A percentile compares a stretch with the other conserved stretches of the same genome.
These are phyloP conservation scores for Syritta pipiens DNA, from an alignment of 2,888 invertebrate species.

Conservation along the genomic window DNA sequence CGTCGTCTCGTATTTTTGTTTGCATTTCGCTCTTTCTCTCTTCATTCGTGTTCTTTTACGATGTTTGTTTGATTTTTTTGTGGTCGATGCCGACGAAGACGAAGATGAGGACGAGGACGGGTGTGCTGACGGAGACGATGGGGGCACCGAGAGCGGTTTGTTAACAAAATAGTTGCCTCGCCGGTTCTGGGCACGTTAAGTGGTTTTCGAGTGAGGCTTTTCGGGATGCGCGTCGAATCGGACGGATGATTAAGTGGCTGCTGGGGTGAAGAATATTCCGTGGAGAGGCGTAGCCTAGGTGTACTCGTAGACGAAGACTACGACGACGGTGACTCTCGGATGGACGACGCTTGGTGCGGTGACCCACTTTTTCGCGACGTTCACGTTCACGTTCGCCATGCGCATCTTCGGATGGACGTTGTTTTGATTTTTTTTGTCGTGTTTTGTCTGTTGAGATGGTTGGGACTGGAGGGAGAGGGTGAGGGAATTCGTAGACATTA, in stretches of 20 bases:
- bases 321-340: neutral
- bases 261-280: neutral
- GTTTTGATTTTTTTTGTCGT: slow-evolving; percentile 17
- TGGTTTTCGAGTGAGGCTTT: slow-evolving; percentile 46
- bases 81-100: slow-evolving; percentile 44
- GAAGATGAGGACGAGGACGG: neutral
- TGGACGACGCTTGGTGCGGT: slow-evolving; percentile 20
- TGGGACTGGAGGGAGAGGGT: neutral
- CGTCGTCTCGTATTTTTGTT: slow-evolving; percentile 63
- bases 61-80: slow-evolving; percentile 55
- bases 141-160: slow-evolving; percentile 31
- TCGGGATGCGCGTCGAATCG: slow-evolving; percentile 32
- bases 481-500: too few species aligned
- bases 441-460: neutral
- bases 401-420: too few species aligned
- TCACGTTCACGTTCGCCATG: slow-evolving; percentile 12
- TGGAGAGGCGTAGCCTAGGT: slow-evolving; percentile 12
- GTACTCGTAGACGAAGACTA: slow-evolving; percentile 11
- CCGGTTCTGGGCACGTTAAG: slow-evolving; percentile 43
- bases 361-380: slow-evolving; percentile 55
- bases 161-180: slow-evolving; percentile 49
- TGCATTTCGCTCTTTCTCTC: slow-evolving; percentile 30
- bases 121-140: slow-evolving; percentile 5
- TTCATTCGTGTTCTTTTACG: slow-evolving; percentile 20
- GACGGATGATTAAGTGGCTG: slow-evolving; percentile 13